Conservation (phyloP, 2,888 invertebrate genomes). For the Pachydiplax longipennis region DNA sequence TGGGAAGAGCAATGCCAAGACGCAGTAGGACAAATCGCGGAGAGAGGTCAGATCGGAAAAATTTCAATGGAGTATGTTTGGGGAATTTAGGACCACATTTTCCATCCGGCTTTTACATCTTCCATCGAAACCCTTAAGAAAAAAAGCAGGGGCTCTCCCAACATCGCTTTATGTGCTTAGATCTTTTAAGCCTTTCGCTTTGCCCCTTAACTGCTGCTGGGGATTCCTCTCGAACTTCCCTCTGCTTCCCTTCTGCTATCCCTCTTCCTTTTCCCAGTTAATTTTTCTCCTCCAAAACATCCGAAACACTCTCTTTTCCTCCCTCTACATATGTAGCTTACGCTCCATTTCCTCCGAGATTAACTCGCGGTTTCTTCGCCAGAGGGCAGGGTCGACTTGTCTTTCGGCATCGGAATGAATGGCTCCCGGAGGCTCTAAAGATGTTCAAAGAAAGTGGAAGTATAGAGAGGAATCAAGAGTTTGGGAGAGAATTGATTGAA, state of each 20-base stretch:
- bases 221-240: not conserved
- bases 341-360: slow-evolving; percentile 22
- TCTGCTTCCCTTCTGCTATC: not conserved
- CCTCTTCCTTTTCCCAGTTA: not conserved
- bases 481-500: no score
- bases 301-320: not conserved
- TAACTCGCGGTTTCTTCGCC: slow-evolving; percentile 6
- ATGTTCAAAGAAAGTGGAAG: not conserved
- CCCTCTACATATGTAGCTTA: not conserved
- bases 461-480: not conserved
- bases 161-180: not conserved
- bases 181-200: not conserved
- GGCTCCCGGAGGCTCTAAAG: not conserved
- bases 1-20: not conserved
- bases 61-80: not conserved
- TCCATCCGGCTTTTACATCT: not conserved
- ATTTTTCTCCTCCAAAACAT: not conserved
- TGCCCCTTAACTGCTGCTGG: not conserved
- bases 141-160: not conserved
- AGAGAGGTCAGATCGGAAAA: not conserved
- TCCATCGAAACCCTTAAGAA: not conserved
- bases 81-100: not conserved
- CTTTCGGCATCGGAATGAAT: slow-evolving; percentile 2
- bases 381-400: slow-evolving; percentile 14
- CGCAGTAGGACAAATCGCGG: not conserved